phyloP scores from a whole-genome alignment of 2,888 invertebrate genomes.

The Pogonocherus hispidulus region DNA sequence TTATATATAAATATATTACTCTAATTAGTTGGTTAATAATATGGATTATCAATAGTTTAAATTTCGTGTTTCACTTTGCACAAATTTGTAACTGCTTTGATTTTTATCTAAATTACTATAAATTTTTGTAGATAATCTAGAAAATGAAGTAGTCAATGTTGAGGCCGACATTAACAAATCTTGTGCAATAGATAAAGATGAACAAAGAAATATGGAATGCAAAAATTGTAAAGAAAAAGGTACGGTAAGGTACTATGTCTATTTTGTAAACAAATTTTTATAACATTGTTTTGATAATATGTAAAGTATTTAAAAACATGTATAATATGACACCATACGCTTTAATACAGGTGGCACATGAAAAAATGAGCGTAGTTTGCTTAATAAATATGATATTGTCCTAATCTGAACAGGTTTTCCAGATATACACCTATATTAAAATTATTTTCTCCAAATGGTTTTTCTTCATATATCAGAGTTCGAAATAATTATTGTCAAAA shows the following conservation, averaged over 20 bases:
- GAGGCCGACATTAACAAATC: background rate
- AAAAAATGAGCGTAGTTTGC: too few species aligned
- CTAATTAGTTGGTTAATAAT: too few species aligned
- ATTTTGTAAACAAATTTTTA: background rate
- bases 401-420: too few species aligned
- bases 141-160: background rate
- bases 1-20: too few species aligned
- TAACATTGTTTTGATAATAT: background rate
- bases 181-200: background rate
- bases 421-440: too few species aligned
- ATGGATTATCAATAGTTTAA: too few species aligned
- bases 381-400: too few species aligned
- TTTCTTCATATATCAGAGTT: too few species aligned
- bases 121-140: background rate
- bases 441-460: too few species aligned
- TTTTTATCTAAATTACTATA: background rate
- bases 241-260: background rate
- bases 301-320: background rate
- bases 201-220: background rate
- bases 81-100: too few species aligned
- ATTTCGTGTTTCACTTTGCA: too few species aligned
- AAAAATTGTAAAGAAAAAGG: background rate
- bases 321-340: background rate
- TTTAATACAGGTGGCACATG: background rate
- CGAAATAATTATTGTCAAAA: too few species aligned